A percentile compares a stretch with the other conserved stretches of the same genome.
phyloP scores from a whole-genome alignment of 2,888 invertebrate genomes.

The Caenorhabditis becei region DNA sequence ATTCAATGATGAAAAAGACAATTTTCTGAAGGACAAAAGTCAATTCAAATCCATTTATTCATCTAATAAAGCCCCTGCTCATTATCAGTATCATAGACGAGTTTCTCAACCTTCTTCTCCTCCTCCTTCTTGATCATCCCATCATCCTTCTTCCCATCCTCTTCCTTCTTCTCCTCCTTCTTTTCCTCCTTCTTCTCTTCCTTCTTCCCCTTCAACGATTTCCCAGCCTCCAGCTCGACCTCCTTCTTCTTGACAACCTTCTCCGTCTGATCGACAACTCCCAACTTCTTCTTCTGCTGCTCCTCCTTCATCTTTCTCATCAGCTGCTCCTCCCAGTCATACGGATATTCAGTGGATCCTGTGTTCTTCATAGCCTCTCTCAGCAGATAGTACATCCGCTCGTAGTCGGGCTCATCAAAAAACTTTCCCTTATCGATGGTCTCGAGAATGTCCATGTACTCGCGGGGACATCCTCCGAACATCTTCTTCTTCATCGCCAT shows the following conservation, averaged over 20 bases:
- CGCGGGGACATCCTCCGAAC: constrained; percentile 75
- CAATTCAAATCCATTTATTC: too few relatives aligned
- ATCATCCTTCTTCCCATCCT: constrained; percentile 14
- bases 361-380: constrained; percentile 67
- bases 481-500: constrained; percentile 66
- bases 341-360: constrained; percentile 59
- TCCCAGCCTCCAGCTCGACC: constrained; percentile 19
- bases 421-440: constrained; percentile 72
- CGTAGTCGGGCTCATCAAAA: constrained; percentile 76
- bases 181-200: constrained; percentile 28
- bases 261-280: constrained; percentile 25
- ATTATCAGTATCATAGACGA: too few relatives aligned
- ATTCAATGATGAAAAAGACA: too few relatives aligned
- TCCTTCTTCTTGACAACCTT: constrained; percentile 38
- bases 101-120: not conserved
- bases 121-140: constrained; percentile 17
- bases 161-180: constrained; percentile 25
- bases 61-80: too few relatives aligned
- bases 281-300: constrained; percentile 49
- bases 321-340: constrained; percentile 56
- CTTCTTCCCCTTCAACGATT: constrained; percentile 13
- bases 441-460: constrained; percentile 71
- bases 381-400: constrained; percentile 70
- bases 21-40: too few relatives aligned
- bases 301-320: constrained; percentile 50